A percentile compares a stretch with the other conserved stretches of the same genome.
These are phyloP conservation scores for Oscheius sp. DNA, from an alignment of 1,140 invertebrate genomes.

Conservation along the genomic window DNA sequence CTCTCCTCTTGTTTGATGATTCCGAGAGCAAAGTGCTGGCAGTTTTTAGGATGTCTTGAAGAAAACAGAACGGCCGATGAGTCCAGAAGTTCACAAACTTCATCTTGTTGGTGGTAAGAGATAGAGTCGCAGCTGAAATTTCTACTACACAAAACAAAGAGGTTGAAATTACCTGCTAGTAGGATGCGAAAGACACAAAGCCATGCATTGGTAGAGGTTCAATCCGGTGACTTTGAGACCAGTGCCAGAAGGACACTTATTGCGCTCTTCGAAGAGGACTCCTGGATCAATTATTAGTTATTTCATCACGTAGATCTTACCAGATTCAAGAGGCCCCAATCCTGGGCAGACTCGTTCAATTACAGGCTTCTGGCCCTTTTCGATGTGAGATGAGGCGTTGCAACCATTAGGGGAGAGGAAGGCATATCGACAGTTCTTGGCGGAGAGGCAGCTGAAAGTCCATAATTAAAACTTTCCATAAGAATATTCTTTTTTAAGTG, in stretches of 20 bases:
- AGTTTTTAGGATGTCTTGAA: background rate
- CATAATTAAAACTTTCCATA: background rate
- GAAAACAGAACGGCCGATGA: background rate
- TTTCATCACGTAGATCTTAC: background rate
- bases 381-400: no score
- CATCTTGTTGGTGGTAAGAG: background rate
- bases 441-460: background rate
- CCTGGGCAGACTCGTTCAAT: constrained; percentile 1
- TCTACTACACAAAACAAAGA: background rate
- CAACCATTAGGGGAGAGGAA: background rate
- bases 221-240: background rate
- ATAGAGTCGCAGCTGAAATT: background rate
- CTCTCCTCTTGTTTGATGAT: background rate
- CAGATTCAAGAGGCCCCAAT: background rate
- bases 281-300: background rate
- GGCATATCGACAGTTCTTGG: background rate
- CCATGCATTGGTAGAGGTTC: constrained; percentile 2
- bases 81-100: background rate
- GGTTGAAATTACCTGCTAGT: background rate
- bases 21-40: background rate
- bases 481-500: background rate
- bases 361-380: background rate
- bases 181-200: background rate
- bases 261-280: background rate
- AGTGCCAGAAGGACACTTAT: background rate